A percentile compares a stretch with the other conserved stretches of the same genome.
These are phyloP conservation scores for Pygathrix nemaeus DNA, from an alignment of 2,113 vertebrate species.

Conservation along the genomic window DNA sequence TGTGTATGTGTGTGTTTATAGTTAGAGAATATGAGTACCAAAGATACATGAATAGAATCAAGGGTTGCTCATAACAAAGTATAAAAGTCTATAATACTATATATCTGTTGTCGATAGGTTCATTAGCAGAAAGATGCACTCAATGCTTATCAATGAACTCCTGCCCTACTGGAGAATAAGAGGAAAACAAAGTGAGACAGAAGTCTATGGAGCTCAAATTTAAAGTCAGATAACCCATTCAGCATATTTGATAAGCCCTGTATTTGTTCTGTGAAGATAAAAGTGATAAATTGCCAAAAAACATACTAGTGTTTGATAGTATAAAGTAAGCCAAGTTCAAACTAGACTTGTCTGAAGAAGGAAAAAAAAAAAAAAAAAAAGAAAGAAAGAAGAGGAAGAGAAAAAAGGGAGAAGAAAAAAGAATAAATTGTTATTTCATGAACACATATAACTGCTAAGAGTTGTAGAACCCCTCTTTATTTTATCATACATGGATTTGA, in stretches of 20 bases:
- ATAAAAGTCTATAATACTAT: background rate
- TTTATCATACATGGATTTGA: background rate
- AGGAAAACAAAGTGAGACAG: background rate
- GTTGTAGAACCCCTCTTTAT: background rate
- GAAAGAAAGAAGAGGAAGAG: background rate
- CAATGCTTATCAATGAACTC: background rate
- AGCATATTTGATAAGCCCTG: background rate
- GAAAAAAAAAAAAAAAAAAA: background rate
- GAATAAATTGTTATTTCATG: background rate
- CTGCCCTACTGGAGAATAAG: background rate
- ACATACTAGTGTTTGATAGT: background rate
- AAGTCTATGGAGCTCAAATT: background rate
- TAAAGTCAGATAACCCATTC: background rate
- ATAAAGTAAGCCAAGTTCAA: background rate
- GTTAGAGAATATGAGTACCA: background rate
- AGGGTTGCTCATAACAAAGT: background rate
- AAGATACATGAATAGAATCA: background rate
- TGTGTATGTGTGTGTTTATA: background rate
- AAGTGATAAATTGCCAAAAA: background rate
- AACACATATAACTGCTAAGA: background rate
- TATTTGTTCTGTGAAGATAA: conserved; percentile 6
- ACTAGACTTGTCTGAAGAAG: background rate
- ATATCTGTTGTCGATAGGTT: background rate
- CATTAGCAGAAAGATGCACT: background rate
- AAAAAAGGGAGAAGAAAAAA: background rate